Conservation (phyloP, 2,113 vertebrate species). For the Phalacrocorax brasilianus region DNA sequence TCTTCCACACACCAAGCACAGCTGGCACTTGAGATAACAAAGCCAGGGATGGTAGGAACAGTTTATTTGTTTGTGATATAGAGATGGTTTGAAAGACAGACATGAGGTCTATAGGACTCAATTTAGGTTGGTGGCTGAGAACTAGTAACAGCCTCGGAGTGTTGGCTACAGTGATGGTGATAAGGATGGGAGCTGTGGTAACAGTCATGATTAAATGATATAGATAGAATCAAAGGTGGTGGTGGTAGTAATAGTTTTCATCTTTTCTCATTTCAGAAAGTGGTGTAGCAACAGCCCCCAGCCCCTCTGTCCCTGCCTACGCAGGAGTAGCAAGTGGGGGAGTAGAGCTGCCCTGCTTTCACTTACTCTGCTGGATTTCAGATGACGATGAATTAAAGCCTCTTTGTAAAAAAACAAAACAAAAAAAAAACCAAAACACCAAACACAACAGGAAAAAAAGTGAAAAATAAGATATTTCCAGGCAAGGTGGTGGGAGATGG, state of each 20-base stretch:
- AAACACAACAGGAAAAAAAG: background rate
- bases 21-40: conserved; percentile 11
- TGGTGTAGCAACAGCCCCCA: background rate
- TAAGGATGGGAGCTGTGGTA: background rate
- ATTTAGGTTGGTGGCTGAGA: background rate
- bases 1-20: background rate
- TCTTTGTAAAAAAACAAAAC: background rate
- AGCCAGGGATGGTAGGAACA: background rate
- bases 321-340: background rate
- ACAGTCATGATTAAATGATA: background rate
- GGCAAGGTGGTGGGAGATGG: background rate
- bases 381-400: background rate
- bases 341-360: background rate
- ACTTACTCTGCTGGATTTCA: background rate
- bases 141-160: background rate
- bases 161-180: background rate
- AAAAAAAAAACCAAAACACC: background rate
- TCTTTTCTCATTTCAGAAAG: background rate
- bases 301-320: background rate
- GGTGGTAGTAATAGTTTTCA: background rate
- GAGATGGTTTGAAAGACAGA: background rate
- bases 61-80: background rate
- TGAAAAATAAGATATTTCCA: background rate
- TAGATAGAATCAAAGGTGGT: background rate
- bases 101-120: background rate